A percentile compares a stretch with the other conserved stretches of the same genome.
phyloP scores from a whole-genome alignment of 2,113 vertebrate species.

The Crypturellus undulatus region DNA sequence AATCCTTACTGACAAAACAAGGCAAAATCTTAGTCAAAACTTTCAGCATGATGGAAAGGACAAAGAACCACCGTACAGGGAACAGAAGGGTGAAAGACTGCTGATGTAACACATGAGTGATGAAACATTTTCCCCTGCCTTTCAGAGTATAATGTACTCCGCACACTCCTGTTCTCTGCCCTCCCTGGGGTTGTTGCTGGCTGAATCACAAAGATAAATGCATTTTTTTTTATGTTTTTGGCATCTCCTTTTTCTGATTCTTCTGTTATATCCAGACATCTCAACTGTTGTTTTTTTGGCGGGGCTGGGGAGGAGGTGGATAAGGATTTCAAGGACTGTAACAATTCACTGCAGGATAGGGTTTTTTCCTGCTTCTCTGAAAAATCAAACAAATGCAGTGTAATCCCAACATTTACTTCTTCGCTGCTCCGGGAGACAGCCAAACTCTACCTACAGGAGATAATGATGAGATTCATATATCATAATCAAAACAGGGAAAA shows the following conservation, averaged over 20 bases:
- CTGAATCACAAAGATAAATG: neutral
- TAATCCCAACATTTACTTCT: neutral
- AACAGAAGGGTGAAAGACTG: neutral
- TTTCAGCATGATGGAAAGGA: neutral
- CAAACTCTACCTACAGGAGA: neutral
- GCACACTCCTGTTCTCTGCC: neutral
- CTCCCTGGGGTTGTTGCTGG: neutral
- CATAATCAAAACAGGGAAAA: constrained; percentile 12
- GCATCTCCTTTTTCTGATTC: neutral
- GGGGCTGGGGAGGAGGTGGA: too few relatives aligned
- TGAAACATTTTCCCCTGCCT: neutral
- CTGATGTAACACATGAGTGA: neutral
- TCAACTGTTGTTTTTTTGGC: neutral
- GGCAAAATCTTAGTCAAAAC: neutral
- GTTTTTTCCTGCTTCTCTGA: neutral
- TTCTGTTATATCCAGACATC: neutral
- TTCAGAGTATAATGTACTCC: neutral
- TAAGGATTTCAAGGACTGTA: neutral
- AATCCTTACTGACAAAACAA: neutral
- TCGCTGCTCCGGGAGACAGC: neutral
- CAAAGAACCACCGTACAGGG: neutral
- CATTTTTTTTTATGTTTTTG: neutral
- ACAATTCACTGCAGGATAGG: neutral
- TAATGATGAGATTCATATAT: constrained; percentile 28
- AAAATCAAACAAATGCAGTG: constrained; percentile 23